A percentile compares a stretch with the other conserved stretches of the same genome.
These are phyloP conservation scores for Drosophila atripex DNA, from an alignment of 2,888 invertebrate species.

Conservation along the genomic window DNA sequence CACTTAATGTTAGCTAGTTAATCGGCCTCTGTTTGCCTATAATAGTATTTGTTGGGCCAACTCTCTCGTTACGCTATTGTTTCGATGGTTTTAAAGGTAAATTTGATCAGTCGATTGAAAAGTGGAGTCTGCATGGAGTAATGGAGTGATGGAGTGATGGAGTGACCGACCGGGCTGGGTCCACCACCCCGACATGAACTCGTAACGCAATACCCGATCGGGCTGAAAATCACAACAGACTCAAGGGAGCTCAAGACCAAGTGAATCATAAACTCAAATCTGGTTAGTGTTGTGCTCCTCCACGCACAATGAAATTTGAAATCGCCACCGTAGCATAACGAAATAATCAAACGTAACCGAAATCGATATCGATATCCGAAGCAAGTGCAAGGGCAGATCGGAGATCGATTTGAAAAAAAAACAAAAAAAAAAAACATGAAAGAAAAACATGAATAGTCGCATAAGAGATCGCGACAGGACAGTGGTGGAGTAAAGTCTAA, in stretches of 20 bases:
- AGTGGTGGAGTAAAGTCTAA: slow-evolving; percentile 29
- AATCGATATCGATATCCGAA: slow-evolving; percentile 39
- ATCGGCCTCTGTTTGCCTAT: slow-evolving; percentile 2
- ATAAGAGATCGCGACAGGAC: slow-evolving; percentile 16
- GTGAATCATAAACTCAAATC: slow-evolving; percentile 40
- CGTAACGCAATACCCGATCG: slow-evolving; percentile 52
- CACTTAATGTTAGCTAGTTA: not conserved
- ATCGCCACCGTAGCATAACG: slow-evolving; percentile 27
- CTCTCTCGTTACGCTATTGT: slow-evolving; percentile 33
- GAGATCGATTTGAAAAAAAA: slow-evolving; percentile 7
- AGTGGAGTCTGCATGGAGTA: slow-evolving; percentile 20
- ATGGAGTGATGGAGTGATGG: slow-evolving; percentile 12
- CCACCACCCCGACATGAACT: slow-evolving; percentile 25
- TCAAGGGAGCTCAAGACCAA: slow-evolving; percentile 19
- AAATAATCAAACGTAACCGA: slow-evolving; percentile 42
- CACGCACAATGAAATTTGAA: slow-evolving; percentile 41
- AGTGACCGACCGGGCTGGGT: not conserved
- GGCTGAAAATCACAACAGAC: not conserved
- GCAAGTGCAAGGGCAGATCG: slow-evolving; percentile 46
- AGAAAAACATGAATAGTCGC: slow-evolving; percentile 5
- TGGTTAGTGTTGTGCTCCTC: slow-evolving; percentile 26
- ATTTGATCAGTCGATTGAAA: slow-evolving; percentile 37
- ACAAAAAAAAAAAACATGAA: no score
- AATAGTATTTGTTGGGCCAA: slow-evolving; percentile 5
- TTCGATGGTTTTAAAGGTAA: slow-evolving; percentile 38